Base-by-base conservation (phyloP, 2,888 invertebrate species). In the Perithous albicinctus region DNA sequence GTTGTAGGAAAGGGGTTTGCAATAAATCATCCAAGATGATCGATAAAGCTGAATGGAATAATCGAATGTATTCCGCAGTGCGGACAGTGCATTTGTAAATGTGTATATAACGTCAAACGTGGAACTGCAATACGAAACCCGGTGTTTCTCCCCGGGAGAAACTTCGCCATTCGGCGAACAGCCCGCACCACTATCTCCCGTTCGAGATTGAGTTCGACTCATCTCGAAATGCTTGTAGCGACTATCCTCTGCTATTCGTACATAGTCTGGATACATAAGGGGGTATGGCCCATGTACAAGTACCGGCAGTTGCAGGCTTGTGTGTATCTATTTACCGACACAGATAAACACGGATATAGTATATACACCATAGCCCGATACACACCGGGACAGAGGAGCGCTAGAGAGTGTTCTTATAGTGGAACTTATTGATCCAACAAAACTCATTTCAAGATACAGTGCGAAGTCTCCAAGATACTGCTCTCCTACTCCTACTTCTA, bases 351-450 rank as follows among this genome's bases (percentile, higher is more conserved):
- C 89, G 89, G 87, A 91, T 89, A 88, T 88, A 86, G 59, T 56
- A 15, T 59, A 32, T 59, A 90, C n/a, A n/a, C 87, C 87, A 89
- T 88, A 91, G 90, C 86, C 84, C 87, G 88, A 91, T 90, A 89
- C 87, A 83, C 80, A 69, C 81, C 72, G 84, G 82, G 80, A 82
- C 83, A 81, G 84, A 84, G 73, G 73, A 66, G 79, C 70, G 76
- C 75, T 51, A 75, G 84, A 80, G 85, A 91, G 91, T 92, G 92
- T 93, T 93, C 92, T 93, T 92, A 93, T 92, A 92, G 92, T 92
- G 92, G 92, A 93, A 92, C 93, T 93, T 93, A 93, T 93, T 93
- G 93, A 93, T 93, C 93, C 93, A 92, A 92, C 93, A 93, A 93
- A 93, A 92, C 93, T 93, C 92, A 93, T 93, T 93, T 92, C 93